Base-by-base conservation (phyloP, 2,113 vertebrate species). In the Ceyx margarethae region DNA sequence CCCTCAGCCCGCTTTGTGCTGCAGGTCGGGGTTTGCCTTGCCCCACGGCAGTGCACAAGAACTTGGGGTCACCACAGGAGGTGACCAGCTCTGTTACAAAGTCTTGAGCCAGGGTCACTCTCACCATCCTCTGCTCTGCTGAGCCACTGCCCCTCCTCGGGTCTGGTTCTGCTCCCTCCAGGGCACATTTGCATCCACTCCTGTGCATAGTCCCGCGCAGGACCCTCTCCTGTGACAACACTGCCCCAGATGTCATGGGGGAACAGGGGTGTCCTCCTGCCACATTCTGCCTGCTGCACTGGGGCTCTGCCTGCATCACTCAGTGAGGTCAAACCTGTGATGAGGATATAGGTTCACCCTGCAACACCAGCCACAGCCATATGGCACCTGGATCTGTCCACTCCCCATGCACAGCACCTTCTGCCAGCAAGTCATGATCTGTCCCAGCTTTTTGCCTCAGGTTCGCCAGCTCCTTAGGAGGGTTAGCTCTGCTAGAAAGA, bases 151-250 rank as follows among this genome's bases (percentile, higher is more conserved):
- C n/a, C 20, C n/a, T 73, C 29, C 26, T 40, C 35, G 25, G 19
- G 31, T 76, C 15, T 21, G 25, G 13, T 19, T 23, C 46, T 28
- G 51, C 69, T 80, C 26, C 18, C 57, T 20, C 48, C 58, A 3
- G 4, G 3, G 31, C 42, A 35, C 9, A 2, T 28, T 56, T 3
- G 2, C 3, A 1, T 9, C 17, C 1, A 13, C 23, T 35, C 48
- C 50, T 5, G 37, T 3, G n/a, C 16, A 10, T 18, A 45, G 43
- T 43, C 81, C 71, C 68, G 18, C 1, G 4, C 42, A 23, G 50
- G 61, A 81, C 46, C 2, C 56, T 54, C 18, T 45, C 40, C 66
- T 8, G 6, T 2, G 48, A 66, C 42, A 64, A 73, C 56, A 2
- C 35, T 33, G 76, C 31, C 31, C 64, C 9, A 6, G 33, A 6